phyloP scores from a whole-genome alignment of 2,113 vertebrate genomes.

The Oenanthe oenanthe region DNA sequence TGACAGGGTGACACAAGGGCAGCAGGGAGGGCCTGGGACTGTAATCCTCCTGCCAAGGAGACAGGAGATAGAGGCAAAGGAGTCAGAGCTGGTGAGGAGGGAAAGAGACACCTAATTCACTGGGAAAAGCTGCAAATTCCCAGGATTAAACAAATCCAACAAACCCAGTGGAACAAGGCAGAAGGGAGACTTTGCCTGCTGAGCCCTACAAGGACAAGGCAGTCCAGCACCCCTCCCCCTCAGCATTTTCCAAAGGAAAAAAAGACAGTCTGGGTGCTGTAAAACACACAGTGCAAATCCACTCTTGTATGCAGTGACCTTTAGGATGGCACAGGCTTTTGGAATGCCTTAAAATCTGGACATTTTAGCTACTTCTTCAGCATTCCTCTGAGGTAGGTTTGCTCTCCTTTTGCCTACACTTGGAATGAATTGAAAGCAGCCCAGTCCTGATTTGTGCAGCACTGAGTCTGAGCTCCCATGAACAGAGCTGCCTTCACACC shows the following conservation, averaged over 20 bases:
- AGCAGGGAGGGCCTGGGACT: neutral
- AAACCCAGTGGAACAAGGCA: neutral
- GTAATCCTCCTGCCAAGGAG: neutral
- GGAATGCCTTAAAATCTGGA: neutral
- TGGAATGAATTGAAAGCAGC: neutral
- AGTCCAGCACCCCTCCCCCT: neutral
- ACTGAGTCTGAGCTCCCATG: rapidly evolving
- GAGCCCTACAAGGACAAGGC: neutral
- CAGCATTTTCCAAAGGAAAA: neutral
- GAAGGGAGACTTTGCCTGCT: neutral
- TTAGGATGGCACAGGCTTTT: neutral
- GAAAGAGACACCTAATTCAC: neutral
- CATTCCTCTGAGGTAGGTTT: neutral
- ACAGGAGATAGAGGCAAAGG: neutral
- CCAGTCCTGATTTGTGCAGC: neutral
- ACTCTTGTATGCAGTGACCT: neutral
- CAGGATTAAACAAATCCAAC: neutral
- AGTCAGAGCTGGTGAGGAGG: neutral
- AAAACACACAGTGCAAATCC: neutral
- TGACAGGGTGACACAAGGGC: neutral
- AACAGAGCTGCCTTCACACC: neutral
- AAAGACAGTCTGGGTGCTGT: neutral
- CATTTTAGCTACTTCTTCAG: neutral
- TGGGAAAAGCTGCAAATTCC: neutral
- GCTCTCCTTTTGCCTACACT: neutral